phyloP scores from a whole-genome alignment of 2,113 vertebrate species.

The Aepyceros melampus region DNA sequence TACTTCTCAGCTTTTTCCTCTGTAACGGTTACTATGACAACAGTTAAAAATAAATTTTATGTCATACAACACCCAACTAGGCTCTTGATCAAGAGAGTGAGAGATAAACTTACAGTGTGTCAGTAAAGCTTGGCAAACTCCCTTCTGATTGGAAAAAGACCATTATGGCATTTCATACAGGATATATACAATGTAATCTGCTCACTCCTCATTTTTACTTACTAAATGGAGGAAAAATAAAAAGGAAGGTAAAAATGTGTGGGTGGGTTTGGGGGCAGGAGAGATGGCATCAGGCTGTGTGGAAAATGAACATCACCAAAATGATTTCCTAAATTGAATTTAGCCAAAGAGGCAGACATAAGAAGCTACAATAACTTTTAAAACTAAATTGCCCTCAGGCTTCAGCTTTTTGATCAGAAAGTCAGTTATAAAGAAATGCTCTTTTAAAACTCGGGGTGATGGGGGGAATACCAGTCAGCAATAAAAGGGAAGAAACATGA shows the following conservation, averaged over 20 bases:
- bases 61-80: constrained; percentile 20
- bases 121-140: constrained; percentile 3
- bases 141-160: background rate
- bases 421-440: background rate
- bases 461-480: background rate
- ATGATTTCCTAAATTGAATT: background rate
- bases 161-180: background rate
- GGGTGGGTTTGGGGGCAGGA: background rate
- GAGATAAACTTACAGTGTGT: background rate
- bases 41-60: constrained; percentile 39
- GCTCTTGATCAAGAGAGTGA: background rate
- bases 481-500: background rate
- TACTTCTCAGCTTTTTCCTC: constrained; percentile 8
- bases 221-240: background rate
- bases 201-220: background rate
- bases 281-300: background rate
- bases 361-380: background rate
- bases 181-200: background rate
- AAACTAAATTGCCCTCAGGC: background rate
- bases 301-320: constrained; percentile 10
- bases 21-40: constrained; percentile 16
- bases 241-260: background rate
- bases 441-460: background rate
- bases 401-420: constrained; percentile 10
- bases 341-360: background rate